Evolutionary conservation across 2,888 invertebrate genomes (phyloP), one percentile per base, ranked within the genome.

Genomic region (Xanthorhoe designata): DNA sequence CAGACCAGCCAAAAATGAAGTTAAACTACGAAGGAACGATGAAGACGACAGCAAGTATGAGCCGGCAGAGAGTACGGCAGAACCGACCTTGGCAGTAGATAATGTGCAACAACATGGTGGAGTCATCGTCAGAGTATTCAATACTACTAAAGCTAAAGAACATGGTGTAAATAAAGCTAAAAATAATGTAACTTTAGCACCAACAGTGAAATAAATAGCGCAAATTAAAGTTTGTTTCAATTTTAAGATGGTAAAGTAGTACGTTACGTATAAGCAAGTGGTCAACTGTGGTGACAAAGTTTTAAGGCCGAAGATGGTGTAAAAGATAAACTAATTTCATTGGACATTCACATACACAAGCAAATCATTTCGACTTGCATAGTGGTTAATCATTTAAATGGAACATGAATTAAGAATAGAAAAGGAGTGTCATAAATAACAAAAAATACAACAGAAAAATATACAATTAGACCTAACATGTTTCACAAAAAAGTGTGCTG

Each of bases 1-100:
- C 73, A 89, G 89, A 2, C 87, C 88, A 54, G 81, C 86, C 0
- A 88, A 84, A 61, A 83, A 72, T 24, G 88, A 88, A 70, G 61
- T 72, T 7, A 72, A 77, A 63, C 71, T 78, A 64, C 77, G 83
- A 62, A 74, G 83, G 53, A 72, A 72, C 24, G 67, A 74, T 59
- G 75, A 78, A 66, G 67, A 77, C 42, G 63, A 70, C 4, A 67
- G 60, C 42, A 58, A 61, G 19, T 65, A 63, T 10, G 59, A 54
- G 42, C 51, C 38, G 1, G 29, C 29, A 17, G 52, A 56, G 17
- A 17, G 49, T 10, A 50, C 66, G 17, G 18, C 18, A n/a, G 15
- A 7, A 15, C 29, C 63, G n/a, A n/a, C 35, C 38, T 0, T 19
- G 10, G 65, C 64, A n/a, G 53, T 62, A 4, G 79, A 84, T 47